Base-by-base conservation (phyloP, 2,888 invertebrate species). In the Hemistola chrysoprasaria region DNA sequence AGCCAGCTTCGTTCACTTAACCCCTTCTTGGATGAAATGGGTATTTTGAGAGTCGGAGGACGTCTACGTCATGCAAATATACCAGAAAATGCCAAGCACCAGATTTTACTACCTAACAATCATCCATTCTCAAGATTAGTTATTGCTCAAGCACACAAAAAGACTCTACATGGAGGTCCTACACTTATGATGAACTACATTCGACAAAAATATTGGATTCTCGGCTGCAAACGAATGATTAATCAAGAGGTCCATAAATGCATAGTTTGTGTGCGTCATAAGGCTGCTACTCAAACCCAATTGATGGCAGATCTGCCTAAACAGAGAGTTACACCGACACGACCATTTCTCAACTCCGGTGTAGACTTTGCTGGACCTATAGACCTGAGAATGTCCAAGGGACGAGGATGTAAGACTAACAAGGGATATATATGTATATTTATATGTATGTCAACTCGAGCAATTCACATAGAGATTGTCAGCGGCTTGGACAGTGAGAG, bases 391-490 rank as follows among this genome's bases (percentile, higher is more conserved):
- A 10, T 28, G 0, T 26, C 50, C 0, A 47, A 45, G n/a, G 56
- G 53, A 0, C 21, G 52, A 26, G 58, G 58, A 1, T 6, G 42
- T 8, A n/a, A 24, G 1, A 30, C 51, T 1, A 34, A 33, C 24
- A 50, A 53, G 20, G 52, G 52, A 0, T 52, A 48, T 60, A 59
- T 32, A 6, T 5, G 27, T 8, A 10, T 35, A 1, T 35, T 35
- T 7, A 11, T 35, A 1, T 35, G 35, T 7, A 47, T 62, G 50
- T 37, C 42, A 0, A 57, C 62, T 0, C 45, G 50, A 5, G 66
- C 63, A 0, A 38, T 64, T 3, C 66, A 67, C 33, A 24, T 70
- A 0, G 70, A 71, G 33, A 39, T 53, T 1, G 65, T 69, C 0
- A 50, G 50, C 0, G 61, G 62, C 6, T 41, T 69, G 1, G 54